Percentiles rank a stretch among this genome's conserved stretches.
Conservation (phyloP, 2,888 invertebrate species). For the Creontiades dilutus region DNA sequence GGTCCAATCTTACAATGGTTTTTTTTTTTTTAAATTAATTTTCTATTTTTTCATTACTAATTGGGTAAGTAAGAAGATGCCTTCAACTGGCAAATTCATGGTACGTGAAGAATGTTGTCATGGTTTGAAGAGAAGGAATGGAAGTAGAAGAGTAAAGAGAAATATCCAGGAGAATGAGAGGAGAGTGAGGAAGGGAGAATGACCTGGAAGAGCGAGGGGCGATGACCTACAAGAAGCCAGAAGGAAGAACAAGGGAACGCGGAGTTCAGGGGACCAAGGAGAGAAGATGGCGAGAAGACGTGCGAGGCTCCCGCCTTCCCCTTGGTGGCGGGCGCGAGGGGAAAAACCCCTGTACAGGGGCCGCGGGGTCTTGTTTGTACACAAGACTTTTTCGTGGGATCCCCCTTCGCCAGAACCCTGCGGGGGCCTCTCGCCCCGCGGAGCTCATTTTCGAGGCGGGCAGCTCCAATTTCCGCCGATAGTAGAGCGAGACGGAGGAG, state of each 20-base stretch:
- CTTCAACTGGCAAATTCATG: too few species aligned
- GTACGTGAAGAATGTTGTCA: background rate
- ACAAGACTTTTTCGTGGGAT: constrained; percentile 11
- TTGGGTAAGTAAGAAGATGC: too few species aligned
- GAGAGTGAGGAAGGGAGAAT: constrained; percentile 41
- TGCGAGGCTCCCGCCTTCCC: background rate
- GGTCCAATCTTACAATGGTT: too few species aligned
- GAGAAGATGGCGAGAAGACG: constrained; percentile 12
- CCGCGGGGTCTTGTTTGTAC: constrained; percentile 29
- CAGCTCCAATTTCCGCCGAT: background rate
- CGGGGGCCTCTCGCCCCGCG: background rate
- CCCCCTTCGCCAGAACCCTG: background rate
- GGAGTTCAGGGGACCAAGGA: constrained; percentile 26
- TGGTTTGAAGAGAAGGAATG: background rate
- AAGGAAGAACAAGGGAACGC: background rate
- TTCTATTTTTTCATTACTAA: too few species aligned
- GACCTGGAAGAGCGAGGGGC: constrained; percentile 49
- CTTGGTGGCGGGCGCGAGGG: background rate
- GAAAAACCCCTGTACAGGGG: background rate
- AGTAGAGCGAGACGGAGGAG: constrained; percentile 42
- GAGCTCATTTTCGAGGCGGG: background rate
- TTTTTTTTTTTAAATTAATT: too few species aligned
- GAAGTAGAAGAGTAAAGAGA: constrained; percentile 3
- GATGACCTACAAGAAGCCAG: constrained; percentile 38
- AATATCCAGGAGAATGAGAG: background rate